phyloP scores from a whole-genome alignment of 2,113 vertebrate species.

The Diadophis punctatus region DNA sequence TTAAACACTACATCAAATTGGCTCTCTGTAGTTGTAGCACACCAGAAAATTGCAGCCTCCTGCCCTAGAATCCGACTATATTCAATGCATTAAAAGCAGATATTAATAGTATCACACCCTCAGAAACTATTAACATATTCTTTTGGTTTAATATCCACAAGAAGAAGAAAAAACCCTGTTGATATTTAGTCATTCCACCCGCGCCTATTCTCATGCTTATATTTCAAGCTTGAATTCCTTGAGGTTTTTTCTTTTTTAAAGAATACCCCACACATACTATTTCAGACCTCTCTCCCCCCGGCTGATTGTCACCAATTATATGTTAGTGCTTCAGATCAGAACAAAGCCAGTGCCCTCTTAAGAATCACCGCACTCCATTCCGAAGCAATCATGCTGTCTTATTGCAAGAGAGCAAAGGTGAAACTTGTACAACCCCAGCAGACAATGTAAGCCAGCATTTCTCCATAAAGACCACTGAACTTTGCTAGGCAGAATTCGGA shows the following conservation, averaged over 20 bases:
- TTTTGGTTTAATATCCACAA: neutral
- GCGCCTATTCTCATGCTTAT: neutral
- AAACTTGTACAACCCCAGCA: conserved; percentile 39
- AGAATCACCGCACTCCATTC: conserved; percentile 36
- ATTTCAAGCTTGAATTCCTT: conserved; percentile 46
- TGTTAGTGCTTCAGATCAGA: conserved; percentile 51
- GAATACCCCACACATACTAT: neutral
- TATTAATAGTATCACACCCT: neutral
- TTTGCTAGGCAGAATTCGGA: conserved; percentile 43
- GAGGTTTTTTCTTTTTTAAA: conserved; percentile 37
- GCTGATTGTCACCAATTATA: conserved; percentile 55
- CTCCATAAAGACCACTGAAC: conserved; percentile 23
- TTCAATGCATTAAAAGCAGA: neutral
- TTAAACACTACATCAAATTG: neutral
- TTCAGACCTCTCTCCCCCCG: conserved; percentile 23
- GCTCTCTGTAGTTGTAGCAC: neutral
- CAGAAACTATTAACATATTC: neutral
- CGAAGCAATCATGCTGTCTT: conserved; percentile 45
- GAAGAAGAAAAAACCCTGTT: neutral
- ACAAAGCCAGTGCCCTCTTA: conserved; percentile 42
- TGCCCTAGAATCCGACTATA: neutral
- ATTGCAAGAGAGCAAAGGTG: conserved; percentile 48
- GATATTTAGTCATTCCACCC: conserved; percentile 1
- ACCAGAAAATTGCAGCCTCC: neutral
- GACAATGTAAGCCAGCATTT: conserved; percentile 40